Conservation (phyloP, 2,113 vertebrate genomes). For the Calyptomena viridis region DNA sequence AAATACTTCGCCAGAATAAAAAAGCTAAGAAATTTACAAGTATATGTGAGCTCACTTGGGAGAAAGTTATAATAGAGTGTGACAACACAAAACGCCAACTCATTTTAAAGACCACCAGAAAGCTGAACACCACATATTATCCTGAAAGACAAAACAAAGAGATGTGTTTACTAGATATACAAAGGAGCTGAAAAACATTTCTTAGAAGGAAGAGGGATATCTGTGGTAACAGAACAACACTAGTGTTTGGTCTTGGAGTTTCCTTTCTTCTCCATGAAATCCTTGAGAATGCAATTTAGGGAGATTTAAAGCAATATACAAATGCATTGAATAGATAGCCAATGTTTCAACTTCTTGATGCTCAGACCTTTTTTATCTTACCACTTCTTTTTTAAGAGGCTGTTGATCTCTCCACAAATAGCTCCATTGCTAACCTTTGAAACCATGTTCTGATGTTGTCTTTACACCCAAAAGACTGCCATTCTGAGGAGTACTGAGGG, state of each 20-base stretch:
- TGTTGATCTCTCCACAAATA: background rate
- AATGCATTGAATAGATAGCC: fast-evolving
- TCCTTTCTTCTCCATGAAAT: background rate
- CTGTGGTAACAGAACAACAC: background rate
- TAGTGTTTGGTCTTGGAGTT: background rate
- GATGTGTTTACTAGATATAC: fast-evolving
- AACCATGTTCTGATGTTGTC: background rate
- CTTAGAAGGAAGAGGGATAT: background rate
- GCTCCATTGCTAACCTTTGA: background rate
- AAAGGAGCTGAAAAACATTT: background rate
- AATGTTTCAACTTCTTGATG: background rate
- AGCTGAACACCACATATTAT: background rate
- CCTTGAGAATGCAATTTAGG: background rate
- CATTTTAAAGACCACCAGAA: background rate
- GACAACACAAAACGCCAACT: background rate
- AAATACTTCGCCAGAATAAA: background rate
- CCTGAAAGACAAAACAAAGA: background rate
- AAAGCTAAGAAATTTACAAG: background rate
- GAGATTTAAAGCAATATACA: background rate
- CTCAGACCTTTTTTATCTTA: background rate
- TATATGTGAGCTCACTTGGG: background rate
- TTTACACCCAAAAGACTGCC: fast-evolving
- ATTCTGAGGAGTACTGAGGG: background rate
- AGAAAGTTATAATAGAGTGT: background rate
- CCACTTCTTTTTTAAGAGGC: background rate